Percentiles rank a stretch among this genome's conserved stretches.
These are phyloP conservation scores for Hofmannophila pseudospretella DNA, from an alignment of 2,888 invertebrate genomes.

Conservation along the genomic window DNA sequence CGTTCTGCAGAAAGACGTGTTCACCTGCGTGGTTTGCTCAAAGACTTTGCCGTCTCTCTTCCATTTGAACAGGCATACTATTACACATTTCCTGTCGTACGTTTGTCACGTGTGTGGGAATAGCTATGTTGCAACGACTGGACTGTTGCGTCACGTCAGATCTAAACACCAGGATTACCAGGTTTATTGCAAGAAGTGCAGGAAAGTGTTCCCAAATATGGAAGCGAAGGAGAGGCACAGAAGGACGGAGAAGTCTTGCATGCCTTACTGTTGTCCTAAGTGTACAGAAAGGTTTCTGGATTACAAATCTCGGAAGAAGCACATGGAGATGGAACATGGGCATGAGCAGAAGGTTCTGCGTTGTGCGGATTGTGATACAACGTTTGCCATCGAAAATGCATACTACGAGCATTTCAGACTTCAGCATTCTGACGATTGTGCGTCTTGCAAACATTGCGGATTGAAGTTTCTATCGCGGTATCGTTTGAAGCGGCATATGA, in stretches of 20 bases:
- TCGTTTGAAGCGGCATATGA: slow-evolving; percentile 53
- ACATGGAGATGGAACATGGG: slow-evolving; percentile 59
- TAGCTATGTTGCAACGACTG: slow-evolving; percentile 59
- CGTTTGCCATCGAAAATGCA: slow-evolving; percentile 44
- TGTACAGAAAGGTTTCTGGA: slow-evolving; percentile 58
- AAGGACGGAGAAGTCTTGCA: slow-evolving; percentile 53
- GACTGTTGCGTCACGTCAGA: slow-evolving; percentile 50
- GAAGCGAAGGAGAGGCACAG: slow-evolving; percentile 61
- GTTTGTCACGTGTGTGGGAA: slow-evolving; percentile 64
- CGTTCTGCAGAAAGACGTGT: slow-evolving; percentile 40
- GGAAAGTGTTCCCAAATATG: slow-evolving; percentile 57
- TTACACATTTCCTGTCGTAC: slow-evolving; percentile 59
- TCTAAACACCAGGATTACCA: slow-evolving; percentile 60
- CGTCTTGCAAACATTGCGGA: slow-evolving; percentile 58
- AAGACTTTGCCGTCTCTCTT: slow-evolving; percentile 54
- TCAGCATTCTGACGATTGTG: slow-evolving; percentile 57
- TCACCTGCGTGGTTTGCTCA: slow-evolving; percentile 52
- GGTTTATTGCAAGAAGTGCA: slow-evolving; percentile 53
- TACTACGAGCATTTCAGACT: slow-evolving; percentile 62
- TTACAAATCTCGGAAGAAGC: slow-evolving; percentile 49
- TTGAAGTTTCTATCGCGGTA: slow-evolving; percentile 55
- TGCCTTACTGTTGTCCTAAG: slow-evolving; percentile 60
- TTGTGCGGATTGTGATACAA: slow-evolving; percentile 54
- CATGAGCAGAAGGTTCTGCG: slow-evolving; percentile 40
- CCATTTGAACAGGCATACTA: slow-evolving; percentile 60